Conservation (phyloP, 2,888 invertebrate genomes). For the Proisotoma minuta region DNA sequence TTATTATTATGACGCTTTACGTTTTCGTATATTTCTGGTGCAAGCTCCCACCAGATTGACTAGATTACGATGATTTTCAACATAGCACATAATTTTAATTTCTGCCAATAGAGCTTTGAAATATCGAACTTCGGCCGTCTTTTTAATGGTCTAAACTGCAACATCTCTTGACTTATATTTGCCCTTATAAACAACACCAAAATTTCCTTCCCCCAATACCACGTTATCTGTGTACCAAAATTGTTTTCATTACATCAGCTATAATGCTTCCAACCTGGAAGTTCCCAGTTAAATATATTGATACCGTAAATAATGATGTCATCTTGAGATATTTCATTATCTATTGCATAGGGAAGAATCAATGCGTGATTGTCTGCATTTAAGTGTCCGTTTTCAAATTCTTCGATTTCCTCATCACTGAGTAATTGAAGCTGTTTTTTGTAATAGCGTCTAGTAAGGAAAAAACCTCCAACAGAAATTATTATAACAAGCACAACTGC, state of each 20-base stretch:
- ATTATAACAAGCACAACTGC: background rate
- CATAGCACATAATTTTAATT: conserved; percentile 30
- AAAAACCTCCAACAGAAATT: background rate
- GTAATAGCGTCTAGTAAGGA: background rate
- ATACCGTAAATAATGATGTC: background rate
- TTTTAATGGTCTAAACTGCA: conserved; percentile 25
- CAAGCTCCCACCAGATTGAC: conserved; percentile 23
- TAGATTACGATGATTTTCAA: conserved; percentile 24
- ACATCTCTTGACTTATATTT: background rate
- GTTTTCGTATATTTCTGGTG: conserved; percentile 14
- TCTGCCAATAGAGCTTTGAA: conserved; percentile 29
- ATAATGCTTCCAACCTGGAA: no score
- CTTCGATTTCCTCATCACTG: conserved; percentile 6
- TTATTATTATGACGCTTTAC: background rate
- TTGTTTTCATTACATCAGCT: no score
- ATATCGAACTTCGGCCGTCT: conserved; percentile 20
- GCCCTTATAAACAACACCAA: background rate
- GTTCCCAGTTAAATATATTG: background rate
- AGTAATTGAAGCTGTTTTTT: background rate
- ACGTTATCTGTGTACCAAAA: background rate
- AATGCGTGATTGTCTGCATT: conserved; percentile 5
- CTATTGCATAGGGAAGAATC: background rate
- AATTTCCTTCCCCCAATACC: conserved; percentile 3
- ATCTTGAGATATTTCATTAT: conserved; percentile 1
- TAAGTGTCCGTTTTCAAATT: background rate